These are phyloP conservation scores for Danionella dracula DNA, from an alignment of 2,797 vertebrate genomes.

Conservation along the genomic window DNA sequence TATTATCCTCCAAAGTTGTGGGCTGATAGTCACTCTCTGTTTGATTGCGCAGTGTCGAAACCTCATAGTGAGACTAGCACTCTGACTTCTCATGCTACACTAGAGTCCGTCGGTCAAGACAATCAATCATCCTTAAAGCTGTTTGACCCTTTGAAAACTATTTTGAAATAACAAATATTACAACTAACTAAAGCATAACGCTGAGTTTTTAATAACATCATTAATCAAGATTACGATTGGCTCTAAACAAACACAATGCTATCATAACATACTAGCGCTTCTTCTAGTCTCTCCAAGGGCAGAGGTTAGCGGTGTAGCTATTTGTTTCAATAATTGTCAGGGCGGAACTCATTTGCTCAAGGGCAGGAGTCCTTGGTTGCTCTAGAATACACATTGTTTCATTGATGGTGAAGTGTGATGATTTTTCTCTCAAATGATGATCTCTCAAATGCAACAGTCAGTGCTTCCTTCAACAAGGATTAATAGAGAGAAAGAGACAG, in stretches of 20 bases:
- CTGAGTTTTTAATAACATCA: neutral
- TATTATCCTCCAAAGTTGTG: constrained; percentile 22
- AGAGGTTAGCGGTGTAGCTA: neutral
- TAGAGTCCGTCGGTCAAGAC: constrained; percentile 10
- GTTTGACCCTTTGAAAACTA: neutral
- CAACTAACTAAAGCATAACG: neutral
- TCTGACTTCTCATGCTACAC: neutral
- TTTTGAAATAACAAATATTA: neutral
- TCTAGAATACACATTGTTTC: neutral
- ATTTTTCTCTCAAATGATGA: constrained; percentile 22
- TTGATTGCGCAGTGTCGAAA: constrained; percentile 7
- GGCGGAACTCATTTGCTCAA: constrained; percentile 24
- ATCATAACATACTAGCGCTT: neutral
- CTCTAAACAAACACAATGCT: neutral
- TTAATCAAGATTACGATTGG: constrained; percentile 1
- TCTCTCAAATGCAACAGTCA: no score
- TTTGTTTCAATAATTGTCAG: constrained; percentile 28
- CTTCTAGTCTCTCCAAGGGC: neutral
- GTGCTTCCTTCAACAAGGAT: no score
- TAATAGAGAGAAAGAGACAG: neutral
- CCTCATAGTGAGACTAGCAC: neutral
- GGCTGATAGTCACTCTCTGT: constrained; percentile 22
- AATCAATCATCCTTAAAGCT: neutral
- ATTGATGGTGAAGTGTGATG: neutral
- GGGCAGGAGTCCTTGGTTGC: no score